Evolutionary conservation across 2,888 invertebrate genomes (phyloP), one percentile per base, ranked within the genome.

Genomic region (Scotopteryx bipunctaria): DNA sequence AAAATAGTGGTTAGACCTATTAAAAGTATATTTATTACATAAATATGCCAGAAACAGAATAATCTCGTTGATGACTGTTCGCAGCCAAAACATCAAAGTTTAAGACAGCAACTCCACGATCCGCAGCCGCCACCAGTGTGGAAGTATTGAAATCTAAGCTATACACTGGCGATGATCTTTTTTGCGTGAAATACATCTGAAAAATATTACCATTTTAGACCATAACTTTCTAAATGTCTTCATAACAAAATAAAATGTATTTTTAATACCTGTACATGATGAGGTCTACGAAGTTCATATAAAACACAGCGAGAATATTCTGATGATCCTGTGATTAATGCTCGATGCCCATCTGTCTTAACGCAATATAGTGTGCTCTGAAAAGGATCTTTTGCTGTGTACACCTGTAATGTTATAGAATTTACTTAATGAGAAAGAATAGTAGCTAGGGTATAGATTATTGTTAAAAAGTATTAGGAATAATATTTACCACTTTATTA

Each of bases 101-200:
- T 3, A 85, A 57, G 1, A 71, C 67, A 0, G 78, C 76, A 1
- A 88, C 72, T 19, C 82, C 78, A 1, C 81, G 71, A 58, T 89
- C 90, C 0, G 77, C 77, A 0, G 88, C 90, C 1, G 87, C 76
- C 9, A 90, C 69, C 1, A 90, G 66, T 50, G 76, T 81, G 1
- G 75, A 76, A 1, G 81, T 69, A 58, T 83, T 83, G 43, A 89
- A 89, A 56, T 86, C 86, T 52, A 90, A 64, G 58, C 87, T 74
- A 54, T 90, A 90, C 1, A 90, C 74, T 2, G 89, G 90, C 6
- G 87, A 89, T 0, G 75, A 52, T 48, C 73, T 78, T 42, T 74
- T 80, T 60, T 86, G 85, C 0, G 87, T 86, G 48, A 85, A 90
- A 63, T 82, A 89, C 69, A 89, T 80, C 90, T 90, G 81, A 41